Evolutionary conservation across 2,797 vertebrate genomes (phyloP), one percentile per base, ranked within the genome.

Genomic region (Botia almorhae): DNA sequence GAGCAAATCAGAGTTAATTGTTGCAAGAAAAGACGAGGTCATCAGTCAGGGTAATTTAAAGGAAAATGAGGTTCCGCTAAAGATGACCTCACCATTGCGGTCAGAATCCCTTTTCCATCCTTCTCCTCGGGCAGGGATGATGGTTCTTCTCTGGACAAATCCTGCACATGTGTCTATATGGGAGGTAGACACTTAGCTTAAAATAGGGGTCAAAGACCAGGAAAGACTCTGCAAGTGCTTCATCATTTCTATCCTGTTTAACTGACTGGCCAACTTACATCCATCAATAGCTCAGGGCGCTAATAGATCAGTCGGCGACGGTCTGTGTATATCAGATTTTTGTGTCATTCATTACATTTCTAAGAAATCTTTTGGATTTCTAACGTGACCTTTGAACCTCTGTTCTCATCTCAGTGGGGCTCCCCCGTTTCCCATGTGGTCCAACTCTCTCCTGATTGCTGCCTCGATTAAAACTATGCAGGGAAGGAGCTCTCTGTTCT

Each of bases 11-110:
- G 85, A 90, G 91, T 81, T 93, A 93, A 95, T 95, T 92, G 92
- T 90, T 92, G 90, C 92, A 93, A 93, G 92, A 94, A 94, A 93
- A 90, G 88, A 87, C 2, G 85, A 84, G 17, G 90, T 94, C 93
- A 94, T 94, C 93, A 93, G 90, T 93, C 61, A 87, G 90, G 91
- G 89, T 90, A 91, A 93, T 93, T 92, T 94, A 89, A 93, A 90
- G 89, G 90, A 92, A 94, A 94, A 94, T 92, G 84, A 91, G 91
- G 88, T 91, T 91, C 88, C 89, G 87, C 88, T 81, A 73, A 73
- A 86, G 88, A 93, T 92, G 91, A 93, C 93, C 92, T 93, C 92
- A 93, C 92, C 88, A 53, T 85, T 89, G 86, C 88, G 88, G 89
- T 90, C 76, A 84, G 89, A 87, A 87, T 87, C 87, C 87, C 89